Percentiles rank a stretch among this genome's conserved stretches.
phyloP scores from a whole-genome alignment of 2,113 vertebrate species.

The Hypomesus transpacificus region DNA sequence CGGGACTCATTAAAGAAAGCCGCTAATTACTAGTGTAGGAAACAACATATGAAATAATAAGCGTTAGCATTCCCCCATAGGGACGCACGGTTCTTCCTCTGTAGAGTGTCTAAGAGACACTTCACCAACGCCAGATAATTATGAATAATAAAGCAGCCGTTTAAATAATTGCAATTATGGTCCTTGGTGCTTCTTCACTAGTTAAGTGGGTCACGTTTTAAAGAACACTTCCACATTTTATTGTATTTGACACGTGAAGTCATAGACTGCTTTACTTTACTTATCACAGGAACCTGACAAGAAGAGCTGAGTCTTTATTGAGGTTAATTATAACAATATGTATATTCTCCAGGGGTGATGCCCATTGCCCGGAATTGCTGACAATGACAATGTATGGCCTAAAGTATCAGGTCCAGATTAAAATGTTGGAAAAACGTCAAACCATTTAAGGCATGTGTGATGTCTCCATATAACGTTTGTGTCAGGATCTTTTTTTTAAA shows the following conservation, averaged over 20 bases:
- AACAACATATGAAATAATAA: neutral
- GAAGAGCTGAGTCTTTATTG: neutral
- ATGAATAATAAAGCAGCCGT: slow-evolving; percentile 70
- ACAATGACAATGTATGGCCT: too few species aligned
- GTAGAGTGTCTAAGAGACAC: neutral
- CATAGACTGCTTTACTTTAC: too few species aligned
- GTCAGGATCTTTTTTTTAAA: too few species aligned
- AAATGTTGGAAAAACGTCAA: too few species aligned
- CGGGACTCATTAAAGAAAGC: neutral
- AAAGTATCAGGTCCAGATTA: too few species aligned
- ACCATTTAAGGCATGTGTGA: too few species aligned
- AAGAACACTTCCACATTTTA: slow-evolving; percentile 35
- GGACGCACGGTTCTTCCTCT: neutral
- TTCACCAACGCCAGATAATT: slow-evolving; percentile 57
- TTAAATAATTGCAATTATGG: slow-evolving; percentile 67
- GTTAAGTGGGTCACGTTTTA: slow-evolving; percentile 72
- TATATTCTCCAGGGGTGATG: neutral
- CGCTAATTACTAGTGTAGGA: slow-evolving; percentile 2
- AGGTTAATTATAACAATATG: neutral
- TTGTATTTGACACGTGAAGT: slow-evolving; percentile 11
- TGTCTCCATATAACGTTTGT: too few species aligned
- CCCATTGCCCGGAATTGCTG: too few species aligned
- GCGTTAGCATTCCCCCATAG: neutral
- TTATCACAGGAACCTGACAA: neutral
- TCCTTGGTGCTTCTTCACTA: slow-evolving; percentile 65